phyloP scores from a whole-genome alignment of 2,888 invertebrate genomes.

The Ophioninae sp. region DNA sequence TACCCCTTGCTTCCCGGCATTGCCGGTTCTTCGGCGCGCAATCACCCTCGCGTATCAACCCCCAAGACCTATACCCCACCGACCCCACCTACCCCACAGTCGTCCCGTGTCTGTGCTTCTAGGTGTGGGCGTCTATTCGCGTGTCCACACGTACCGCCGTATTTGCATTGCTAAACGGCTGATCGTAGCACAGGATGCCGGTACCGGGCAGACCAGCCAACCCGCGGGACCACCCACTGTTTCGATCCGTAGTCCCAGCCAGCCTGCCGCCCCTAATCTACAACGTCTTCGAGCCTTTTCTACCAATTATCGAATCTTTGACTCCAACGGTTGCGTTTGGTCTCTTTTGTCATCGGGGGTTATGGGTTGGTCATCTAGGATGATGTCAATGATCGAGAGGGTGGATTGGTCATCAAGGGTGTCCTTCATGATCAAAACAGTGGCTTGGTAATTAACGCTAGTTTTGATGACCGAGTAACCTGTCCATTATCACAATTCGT shows the following conservation, averaged over 20 bases:
- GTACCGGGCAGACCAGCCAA: conserved; percentile 23
- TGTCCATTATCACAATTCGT: too few species aligned
- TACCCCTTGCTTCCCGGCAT: conserved; percentile 49
- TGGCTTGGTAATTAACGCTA: too few species aligned
- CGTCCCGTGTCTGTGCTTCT: conserved; percentile 18
- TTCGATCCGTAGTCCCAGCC: conserved; percentile 51
- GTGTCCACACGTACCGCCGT: conserved; percentile 9
- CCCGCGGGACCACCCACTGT: conserved; percentile 19
- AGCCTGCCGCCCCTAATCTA: conserved; percentile 51
- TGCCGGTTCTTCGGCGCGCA: conserved; percentile 52
- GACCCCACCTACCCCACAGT: too few species aligned
- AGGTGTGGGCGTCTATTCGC: conserved; percentile 11
- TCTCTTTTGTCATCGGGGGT: too few species aligned
- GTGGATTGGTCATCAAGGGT: too few species aligned
- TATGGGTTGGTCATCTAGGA: too few species aligned
- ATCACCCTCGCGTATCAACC: conserved; percentile 15
- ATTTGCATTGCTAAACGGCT: conserved; percentile 35
- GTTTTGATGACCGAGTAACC: too few species aligned
- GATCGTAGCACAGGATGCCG: conserved; percentile 43
- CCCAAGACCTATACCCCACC: neutral
- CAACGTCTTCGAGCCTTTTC: conserved; percentile 46
- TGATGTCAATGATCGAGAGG: too few species aligned
- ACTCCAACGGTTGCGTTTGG: neutral
- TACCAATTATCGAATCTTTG: conserved; percentile 44
- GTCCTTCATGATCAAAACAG: too few species aligned